phyloP scores from a whole-genome alignment of 2,888 invertebrate genomes.

The Netelia virgata region DNA sequence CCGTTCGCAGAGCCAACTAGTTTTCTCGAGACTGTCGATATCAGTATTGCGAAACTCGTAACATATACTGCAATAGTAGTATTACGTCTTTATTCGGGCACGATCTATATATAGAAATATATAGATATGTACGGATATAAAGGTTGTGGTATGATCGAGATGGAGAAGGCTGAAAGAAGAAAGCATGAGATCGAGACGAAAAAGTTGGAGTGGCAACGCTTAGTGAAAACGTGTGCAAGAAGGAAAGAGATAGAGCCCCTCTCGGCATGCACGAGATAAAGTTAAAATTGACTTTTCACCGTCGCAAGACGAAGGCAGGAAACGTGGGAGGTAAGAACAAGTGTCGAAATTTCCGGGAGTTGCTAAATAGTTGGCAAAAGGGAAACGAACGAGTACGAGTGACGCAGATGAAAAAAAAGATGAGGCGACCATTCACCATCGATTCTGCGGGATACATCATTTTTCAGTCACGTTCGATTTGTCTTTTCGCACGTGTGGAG shows the following conservation, averaged over 20 bases:
- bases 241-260: not conserved
- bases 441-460: not conserved
- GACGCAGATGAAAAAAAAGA: not conserved
- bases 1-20: not conserved
- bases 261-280: constrained; percentile 74
- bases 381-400: not conserved
- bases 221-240: constrained; percentile 19
- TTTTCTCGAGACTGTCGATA: not conserved
- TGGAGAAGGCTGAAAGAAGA: not conserved
- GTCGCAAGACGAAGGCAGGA: constrained; percentile 68
- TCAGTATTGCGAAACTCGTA: not conserved
- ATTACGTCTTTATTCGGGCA: not conserved
- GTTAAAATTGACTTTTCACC: constrained; percentile 81
- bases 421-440: not conserved
- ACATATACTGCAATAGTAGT: not conserved
- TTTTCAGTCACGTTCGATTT: constrained; percentile 8
- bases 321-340: constrained; percentile 8
- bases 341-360: constrained; percentile 69
- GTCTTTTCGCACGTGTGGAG: not conserved
- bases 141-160: constrained; percentile 19
- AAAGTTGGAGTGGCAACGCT: constrained; percentile 35
- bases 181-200: constrained; percentile 16
- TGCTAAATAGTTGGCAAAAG: constrained; percentile 73
- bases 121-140: not conserved
- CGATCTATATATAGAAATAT: not conserved